phyloP scores from a whole-genome alignment of 2,888 invertebrate genomes.

The Gibbula magus region DNA sequence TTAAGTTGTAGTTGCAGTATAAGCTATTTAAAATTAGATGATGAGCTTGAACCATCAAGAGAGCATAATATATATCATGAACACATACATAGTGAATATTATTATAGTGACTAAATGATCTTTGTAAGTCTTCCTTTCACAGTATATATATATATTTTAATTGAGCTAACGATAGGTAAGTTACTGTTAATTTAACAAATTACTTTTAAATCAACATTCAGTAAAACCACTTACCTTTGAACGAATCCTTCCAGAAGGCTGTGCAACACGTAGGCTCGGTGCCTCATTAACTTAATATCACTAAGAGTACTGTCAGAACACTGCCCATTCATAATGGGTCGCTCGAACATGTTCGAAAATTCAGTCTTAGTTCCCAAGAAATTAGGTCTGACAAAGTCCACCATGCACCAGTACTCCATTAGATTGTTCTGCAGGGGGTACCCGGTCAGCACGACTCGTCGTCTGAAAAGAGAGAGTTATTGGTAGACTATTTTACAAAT shows the following conservation, averaged over 20 bases:
- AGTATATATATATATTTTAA: no score
- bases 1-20: no score
- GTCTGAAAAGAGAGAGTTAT: slow-evolving; percentile 75
- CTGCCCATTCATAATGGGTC: slow-evolving; percentile 98
- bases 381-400: slow-evolving; percentile 98
- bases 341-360: slow-evolving; percentile 98
- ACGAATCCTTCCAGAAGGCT: slow-evolving; percentile 96
- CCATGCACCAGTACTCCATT: slow-evolving; percentile 95
- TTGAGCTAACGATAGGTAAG: no score
- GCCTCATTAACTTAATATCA: slow-evolving; percentile 94
- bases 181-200: no score
- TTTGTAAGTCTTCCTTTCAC: no score
- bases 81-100: no score
- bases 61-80: no score
- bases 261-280: slow-evolving; percentile 95
- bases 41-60: no score
- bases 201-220: no score
- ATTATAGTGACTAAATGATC: no score
- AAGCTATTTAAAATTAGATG: no score
- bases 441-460: slow-evolving; percentile 96
- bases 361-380: slow-evolving; percentile 97
- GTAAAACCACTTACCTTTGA: slow-evolving; percentile 78
- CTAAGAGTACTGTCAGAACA: slow-evolving; percentile 96
- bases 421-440: slow-evolving; percentile 99
- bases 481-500: no score